These are phyloP conservation scores for Zoanthus gigantus DNA, from an alignment of 92 coral and sea anemone species.

Conservation along the genomic window DNA sequence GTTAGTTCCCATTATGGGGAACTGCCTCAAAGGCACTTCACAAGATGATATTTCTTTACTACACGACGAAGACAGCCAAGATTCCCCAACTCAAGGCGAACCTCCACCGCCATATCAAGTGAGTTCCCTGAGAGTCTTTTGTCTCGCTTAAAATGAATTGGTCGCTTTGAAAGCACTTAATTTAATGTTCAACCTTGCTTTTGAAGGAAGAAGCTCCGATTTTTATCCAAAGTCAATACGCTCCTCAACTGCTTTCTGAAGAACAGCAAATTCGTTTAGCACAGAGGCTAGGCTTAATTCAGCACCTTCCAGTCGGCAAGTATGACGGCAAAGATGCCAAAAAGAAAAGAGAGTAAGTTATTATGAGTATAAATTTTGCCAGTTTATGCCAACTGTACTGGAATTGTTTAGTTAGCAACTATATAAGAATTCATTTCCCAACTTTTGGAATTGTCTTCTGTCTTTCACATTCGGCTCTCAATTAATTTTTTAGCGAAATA, in stretches of 20 bases:
- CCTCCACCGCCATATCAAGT: constrained; percentile 99
- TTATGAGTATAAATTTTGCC: background rate
- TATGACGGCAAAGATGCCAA: constrained; percentile 95
- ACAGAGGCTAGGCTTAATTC: constrained; percentile 94
- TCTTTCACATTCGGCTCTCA: constrained; percentile 10
- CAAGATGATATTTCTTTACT: constrained; percentile 97
- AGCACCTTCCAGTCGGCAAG: constrained; percentile 96
- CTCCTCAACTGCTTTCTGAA: constrained; percentile 97
- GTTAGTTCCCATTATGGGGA: constrained; percentile 92
- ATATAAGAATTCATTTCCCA: background rate
- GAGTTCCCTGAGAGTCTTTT: constrained; percentile 23
- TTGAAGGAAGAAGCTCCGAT: constrained; percentile 97
- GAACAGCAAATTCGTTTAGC: constrained; percentile 99
- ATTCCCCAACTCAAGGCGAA: constrained; percentile 92
- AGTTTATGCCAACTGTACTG: background rate
- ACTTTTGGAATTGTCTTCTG: background rate
- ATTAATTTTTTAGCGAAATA: constrained; percentile 23
- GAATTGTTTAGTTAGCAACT: constrained; percentile 1
- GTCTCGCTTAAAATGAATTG: constrained; percentile 22
- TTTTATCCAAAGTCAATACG: constrained; percentile 97
- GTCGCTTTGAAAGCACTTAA: background rate
- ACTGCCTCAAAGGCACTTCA: constrained; percentile 92
- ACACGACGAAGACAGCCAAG: constrained; percentile 94
- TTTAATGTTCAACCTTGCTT: background rate
- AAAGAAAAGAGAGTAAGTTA: constrained; percentile 92